These are phyloP conservation scores for Pristionchus mayeri DNA, from an alignment of 2,888 invertebrate species.

Conservation along the genomic window DNA sequence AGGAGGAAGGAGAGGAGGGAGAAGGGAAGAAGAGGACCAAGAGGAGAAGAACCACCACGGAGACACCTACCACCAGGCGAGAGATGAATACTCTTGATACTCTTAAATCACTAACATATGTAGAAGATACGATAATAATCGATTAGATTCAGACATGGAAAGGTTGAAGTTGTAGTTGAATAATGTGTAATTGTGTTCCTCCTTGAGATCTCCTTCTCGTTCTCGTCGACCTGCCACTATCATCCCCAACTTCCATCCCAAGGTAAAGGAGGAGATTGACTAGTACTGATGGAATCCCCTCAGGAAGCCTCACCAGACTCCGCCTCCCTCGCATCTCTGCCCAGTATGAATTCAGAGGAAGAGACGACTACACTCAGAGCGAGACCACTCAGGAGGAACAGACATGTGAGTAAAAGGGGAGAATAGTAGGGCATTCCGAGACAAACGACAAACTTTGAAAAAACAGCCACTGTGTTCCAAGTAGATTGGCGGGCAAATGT, in stretches of 20 bases:
- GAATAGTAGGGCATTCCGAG: too few relatives aligned
- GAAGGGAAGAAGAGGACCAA: neutral
- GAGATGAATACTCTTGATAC: too few relatives aligned
- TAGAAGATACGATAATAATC: too few relatives aligned
- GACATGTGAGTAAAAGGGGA: neutral
- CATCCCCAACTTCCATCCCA: conserved; percentile 39
- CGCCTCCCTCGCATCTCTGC: conserved; percentile 15
- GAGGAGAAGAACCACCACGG: conserved; percentile 18
- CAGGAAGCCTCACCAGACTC: conserved; percentile 13
- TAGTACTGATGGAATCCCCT: neutral
- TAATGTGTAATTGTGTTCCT: too few relatives aligned
- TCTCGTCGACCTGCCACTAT: conserved; percentile 41
- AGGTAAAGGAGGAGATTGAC: neutral
- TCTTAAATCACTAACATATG: neutral
- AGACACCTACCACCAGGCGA: neutral
- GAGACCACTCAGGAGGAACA: neutral
- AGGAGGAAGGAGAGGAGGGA: neutral
- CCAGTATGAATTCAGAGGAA: neutral
- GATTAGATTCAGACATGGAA: too few relatives aligned
- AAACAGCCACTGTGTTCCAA: too few relatives aligned
- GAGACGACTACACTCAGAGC: neutral
- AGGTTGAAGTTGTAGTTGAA: too few relatives aligned
- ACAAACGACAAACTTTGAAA: too few relatives aligned
- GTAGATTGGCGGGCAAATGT: too few relatives aligned
- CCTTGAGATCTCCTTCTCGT: neutral